phyloP scores from a whole-genome alignment of 2,113 vertebrate genomes.

The Rostratula benghalensis region DNA sequence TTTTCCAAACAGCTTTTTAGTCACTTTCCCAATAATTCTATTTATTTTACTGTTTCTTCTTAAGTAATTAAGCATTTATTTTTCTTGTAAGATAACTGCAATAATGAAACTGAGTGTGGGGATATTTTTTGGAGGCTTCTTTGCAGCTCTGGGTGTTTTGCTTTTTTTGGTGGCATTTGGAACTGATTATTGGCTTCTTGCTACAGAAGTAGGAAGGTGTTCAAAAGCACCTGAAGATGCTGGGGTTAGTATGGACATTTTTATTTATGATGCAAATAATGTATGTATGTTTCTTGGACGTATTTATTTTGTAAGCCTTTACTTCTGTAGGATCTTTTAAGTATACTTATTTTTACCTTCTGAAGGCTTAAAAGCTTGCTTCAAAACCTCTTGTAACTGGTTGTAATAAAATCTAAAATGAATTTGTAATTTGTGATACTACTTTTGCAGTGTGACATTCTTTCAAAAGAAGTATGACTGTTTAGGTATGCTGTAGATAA shows the following conservation, averaged over 20 bases:
- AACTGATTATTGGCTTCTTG: slow-evolving; percentile 97
- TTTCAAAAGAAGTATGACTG: neutral
- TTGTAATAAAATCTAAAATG: neutral
- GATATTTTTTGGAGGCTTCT: slow-evolving; percentile 93
- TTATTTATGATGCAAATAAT: neutral
- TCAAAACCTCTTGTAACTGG: neutral
- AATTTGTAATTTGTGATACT: neutral
- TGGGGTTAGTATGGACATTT: slow-evolving; percentile 66
- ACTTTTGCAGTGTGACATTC: neutral
- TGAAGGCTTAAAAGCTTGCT: neutral
- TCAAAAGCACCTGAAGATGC: slow-evolving; percentile 61
- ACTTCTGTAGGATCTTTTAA: neutral
- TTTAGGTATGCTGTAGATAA: neutral
- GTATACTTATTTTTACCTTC: neutral
- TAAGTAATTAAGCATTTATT: neutral
- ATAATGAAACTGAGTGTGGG: slow-evolving; percentile 90
- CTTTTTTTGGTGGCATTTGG: slow-evolving; percentile 92
- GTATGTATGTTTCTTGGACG: neutral
- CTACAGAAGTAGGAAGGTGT: slow-evolving; percentile 83
- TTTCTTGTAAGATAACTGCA: neutral
- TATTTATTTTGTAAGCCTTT: neutral
- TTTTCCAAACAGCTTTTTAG: neutral
- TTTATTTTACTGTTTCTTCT: neutral
- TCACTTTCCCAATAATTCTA: neutral
- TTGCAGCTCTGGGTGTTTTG: slow-evolving; percentile 88